Percentiles rank a stretch among this genome's conserved stretches.
phyloP scores from a whole-genome alignment of 30 jellyfish, hydroid and myxozoan species.

The Rhopilema esculentum region DNA sequence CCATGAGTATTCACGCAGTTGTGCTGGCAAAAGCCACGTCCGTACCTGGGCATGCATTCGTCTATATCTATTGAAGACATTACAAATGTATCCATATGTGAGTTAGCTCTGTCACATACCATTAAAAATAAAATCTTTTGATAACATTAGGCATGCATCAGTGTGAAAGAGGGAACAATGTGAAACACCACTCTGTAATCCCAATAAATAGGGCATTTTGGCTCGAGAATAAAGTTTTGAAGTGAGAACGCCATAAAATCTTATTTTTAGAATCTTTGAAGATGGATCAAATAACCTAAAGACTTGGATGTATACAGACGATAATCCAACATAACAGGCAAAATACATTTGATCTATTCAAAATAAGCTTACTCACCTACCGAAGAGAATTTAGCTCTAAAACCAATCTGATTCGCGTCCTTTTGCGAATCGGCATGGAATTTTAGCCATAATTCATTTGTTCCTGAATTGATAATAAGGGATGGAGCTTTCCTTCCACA shows the following conservation, averaged over 20 bases:
- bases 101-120: neutral
- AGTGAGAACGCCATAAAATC: too few species aligned
- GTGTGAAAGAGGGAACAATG: too few species aligned
- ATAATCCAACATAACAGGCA: neutral
- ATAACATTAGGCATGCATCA: too few species aligned
- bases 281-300: too few species aligned
- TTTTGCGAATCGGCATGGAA: constrained; percentile 68
- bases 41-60: constrained; percentile 46
- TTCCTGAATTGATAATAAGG: constrained; percentile 59
- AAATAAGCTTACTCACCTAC: constrained; percentile 66
- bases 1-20: constrained; percentile 75
- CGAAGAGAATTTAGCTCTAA: constrained; percentile 68
- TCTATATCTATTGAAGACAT: neutral
- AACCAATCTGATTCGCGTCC: constrained; percentile 72
- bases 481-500: constrained; percentile 79
- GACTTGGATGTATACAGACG: neutral
- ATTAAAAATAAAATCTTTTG: too few species aligned
- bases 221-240: too few species aligned
- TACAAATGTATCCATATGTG: too few species aligned
- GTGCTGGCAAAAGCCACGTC: constrained; percentile 65
- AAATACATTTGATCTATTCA: neutral
- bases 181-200: too few species aligned
- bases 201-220: too few species aligned
- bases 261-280: too few species aligned
- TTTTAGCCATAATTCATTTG: constrained; percentile 76